Evolutionary conservation across 2,113 vertebrate species (phyloP), one percentile per base, ranked within the genome.

Genomic region (Lutjanus erythropterus): DNA sequence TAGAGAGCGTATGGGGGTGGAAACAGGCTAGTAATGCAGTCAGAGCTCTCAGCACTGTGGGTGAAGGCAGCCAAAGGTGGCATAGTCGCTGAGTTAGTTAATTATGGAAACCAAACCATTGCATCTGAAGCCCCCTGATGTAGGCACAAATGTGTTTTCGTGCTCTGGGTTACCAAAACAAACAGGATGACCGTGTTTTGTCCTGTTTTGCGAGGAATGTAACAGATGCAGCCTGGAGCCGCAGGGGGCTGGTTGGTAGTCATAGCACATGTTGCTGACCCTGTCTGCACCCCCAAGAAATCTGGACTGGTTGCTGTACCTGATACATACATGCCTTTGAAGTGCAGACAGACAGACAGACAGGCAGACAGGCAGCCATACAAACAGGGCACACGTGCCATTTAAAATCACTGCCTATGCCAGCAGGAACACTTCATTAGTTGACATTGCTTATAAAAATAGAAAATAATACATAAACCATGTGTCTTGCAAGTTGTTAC

Each of bases 81-180:
- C 72, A 72, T 65, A 53, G 77, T 84, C 62, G 71, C 66, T 72
- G 81, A 91, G 76, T 80, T 89, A n/a, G n/a, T n/a, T n/a, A n/a
- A n/a, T n/a, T n/a, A n/a, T n/a, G 79, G 85, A 90, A 92, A 91
- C 71, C 84, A 77, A 67, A 78, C 68, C 67, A 69, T 76, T 65
- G 75, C 75, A 87, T 90, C 78, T 72, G 71, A 87, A 91, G 68
- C 60, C 69, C 80, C 65, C 67, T 58, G 49, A 84, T 80, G 77
- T 66, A 62, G 68, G 37, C 56, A 55, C 78, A 71, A 61, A 84
- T 78, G 66, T 86, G 69, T 84, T 89, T 88, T 92, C 67, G 59
- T 89, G 86, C 71, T 88, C 76, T 10, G n/a, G 84, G 91, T 92
- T 90, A 91, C 62, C 75, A 90, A 91, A 92, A 94, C 90, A 92